Base-by-base conservation (phyloP, 2,888 invertebrate genomes). In the Phragmatobia fuliginosa region DNA sequence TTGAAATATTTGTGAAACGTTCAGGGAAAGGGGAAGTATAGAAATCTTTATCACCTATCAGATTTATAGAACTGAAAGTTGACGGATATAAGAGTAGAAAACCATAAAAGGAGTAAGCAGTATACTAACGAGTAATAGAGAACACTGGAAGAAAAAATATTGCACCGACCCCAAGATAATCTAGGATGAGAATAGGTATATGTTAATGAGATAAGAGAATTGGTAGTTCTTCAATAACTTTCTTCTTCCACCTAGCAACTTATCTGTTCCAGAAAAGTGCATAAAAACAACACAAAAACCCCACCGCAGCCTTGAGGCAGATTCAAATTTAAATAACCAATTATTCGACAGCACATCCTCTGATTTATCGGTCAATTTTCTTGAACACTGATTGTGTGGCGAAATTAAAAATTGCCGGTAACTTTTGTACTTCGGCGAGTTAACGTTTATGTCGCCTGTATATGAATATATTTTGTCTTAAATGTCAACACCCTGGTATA, bases 311-410 rank as follows among this genome's bases (percentile, higher is more conserved):
- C 82, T 76, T 21, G 60, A 78, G 81, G 81, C 78, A 72, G 74
- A 67, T 68, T 73, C 78, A 75, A 85, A 86, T 86, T 85, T 85
- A 86, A 86, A 86, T 85, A 86, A 85, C 84, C 85, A 85, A 86
- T 86, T 85, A 85, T 81, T 80, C 70, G 71, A 70, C 77, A 77
- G 73, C 58, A 28, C 67, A 71, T 69, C 76, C 59, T 66, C 71
- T 84, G 85, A 86, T 85, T 86, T 86, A 86, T 86, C 79, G 85
- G 80, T 83, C 82, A 85, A 85, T 85, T 83, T 83, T 79, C 76
- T 77, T 79, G 75, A 78, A 83, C 85, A 84, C 80, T 79, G 83
- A 84, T 83, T 84, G 85, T 85, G 83, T 81, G 81, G 79, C 74
- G 83, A 81, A 86, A 85, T 85, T 84, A 84, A 84, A 84, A 83